Evolutionary conservation across 35 echinoderm and acorn worm species (phyloP).

Genomic region (Stichopus chloronotus): DNA sequence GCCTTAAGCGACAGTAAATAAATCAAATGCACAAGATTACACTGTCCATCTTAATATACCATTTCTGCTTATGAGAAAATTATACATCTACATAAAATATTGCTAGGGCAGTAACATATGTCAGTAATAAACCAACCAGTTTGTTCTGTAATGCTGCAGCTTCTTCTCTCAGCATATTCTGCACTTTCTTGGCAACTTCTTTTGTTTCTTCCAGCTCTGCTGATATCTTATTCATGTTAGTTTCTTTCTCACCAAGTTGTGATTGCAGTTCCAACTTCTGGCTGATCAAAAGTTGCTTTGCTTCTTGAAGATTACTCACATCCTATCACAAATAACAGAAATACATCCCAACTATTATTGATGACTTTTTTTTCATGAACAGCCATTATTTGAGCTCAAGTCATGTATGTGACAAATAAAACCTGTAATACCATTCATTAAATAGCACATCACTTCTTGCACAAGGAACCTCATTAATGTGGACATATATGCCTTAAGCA

Average conservation of each 20-base stretch:
- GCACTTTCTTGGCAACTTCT: constrained; percentile 89
- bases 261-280: constrained; percentile 96
- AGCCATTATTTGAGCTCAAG: neutral
- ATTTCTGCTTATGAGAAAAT: too few relatives aligned
- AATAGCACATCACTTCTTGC: too few relatives aligned
- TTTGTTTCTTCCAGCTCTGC: constrained; percentile 84
- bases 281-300: constrained; percentile 91
- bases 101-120: neutral
- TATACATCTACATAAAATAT: too few relatives aligned
- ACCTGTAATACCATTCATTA: too few relatives aligned
- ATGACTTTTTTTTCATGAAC: neutral
- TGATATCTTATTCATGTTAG: constrained; percentile 47
- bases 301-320: constrained; percentile 73
- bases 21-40: too few relatives aligned
- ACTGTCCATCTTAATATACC: too few relatives aligned
- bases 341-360: too few relatives aligned
- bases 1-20: too few relatives aligned
- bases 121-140: constrained; percentile 61
- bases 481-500: too few relatives aligned
- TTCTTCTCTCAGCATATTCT: constrained; percentile 93
- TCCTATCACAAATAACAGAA: constrained; percentile 58
- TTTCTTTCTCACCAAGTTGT: constrained; percentile 78
- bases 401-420: neutral
- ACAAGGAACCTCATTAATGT: too few relatives aligned
- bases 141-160: constrained; percentile 85